These are phyloP conservation scores for Phyto melanocephala DNA, from an alignment of 2,888 invertebrate genomes.

Conservation along the genomic window DNA sequence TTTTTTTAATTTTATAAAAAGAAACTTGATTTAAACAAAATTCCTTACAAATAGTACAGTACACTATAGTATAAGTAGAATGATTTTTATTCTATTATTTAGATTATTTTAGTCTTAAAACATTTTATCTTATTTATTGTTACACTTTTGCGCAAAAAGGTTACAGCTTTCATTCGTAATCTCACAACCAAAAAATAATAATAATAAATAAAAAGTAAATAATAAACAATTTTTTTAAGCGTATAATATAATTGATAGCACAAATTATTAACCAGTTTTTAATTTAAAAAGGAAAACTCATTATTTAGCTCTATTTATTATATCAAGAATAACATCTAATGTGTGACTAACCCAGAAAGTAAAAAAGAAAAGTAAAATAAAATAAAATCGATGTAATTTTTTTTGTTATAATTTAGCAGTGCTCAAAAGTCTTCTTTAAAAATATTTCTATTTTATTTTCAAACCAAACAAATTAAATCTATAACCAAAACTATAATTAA, in stretches of 20 bases:
- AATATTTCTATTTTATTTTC: constrained; percentile 53
- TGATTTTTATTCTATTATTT: no score
- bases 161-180: constrained; percentile 69
- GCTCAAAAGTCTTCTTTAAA: constrained; percentile 44
- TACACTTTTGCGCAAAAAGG: constrained; percentile 77
- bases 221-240: constrained; percentile 8
- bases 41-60: no score
- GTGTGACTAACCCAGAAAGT: constrained; percentile 57
- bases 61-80: no score
- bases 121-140: constrained; percentile 59
- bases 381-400: no score
- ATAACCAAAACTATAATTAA: constrained; percentile 11
- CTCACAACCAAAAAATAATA: not conserved
- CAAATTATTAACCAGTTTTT: constrained; percentile 8
- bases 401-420: constrained; percentile 42
- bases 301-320: constrained; percentile 18
- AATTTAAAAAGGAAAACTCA: constrained; percentile 30
- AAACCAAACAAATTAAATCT: constrained; percentile 36
- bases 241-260: not conserved
- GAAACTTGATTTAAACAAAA: no score
- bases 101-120: not conserved
- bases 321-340: constrained; percentile 38
- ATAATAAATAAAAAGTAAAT: constrained; percentile 22
- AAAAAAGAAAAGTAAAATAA: not conserved
- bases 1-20: no score